Evolutionary conservation across 1,140 invertebrate species (phyloP).

Genomic region (Euwallacea similis): DNA sequence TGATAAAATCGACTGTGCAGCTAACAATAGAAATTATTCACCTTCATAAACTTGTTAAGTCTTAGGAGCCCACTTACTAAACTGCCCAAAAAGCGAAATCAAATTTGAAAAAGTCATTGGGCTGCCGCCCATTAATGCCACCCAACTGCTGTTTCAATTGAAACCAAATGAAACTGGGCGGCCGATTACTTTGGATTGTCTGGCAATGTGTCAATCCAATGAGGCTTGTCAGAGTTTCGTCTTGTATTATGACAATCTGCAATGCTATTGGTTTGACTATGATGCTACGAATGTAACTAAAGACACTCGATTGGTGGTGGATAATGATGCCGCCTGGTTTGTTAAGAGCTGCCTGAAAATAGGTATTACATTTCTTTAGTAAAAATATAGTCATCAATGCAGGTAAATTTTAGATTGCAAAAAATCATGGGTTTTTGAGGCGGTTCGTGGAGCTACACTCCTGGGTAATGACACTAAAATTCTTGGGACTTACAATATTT

Average conservation of each 20-base stretch:
- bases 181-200: slow-evolving; percentile 58
- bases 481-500: slow-evolving; percentile 51
- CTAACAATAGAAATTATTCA: not conserved
- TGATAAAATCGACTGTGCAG: not conserved
- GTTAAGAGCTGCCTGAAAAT: slow-evolving; percentile 54
- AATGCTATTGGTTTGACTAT: slow-evolving; percentile 55
- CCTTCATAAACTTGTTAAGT: no score
- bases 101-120: slow-evolving; percentile 52
- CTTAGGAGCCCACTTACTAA: slow-evolving; percentile 35
- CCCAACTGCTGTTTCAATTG: slow-evolving; percentile 38
- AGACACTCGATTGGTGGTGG: slow-evolving; percentile 52
- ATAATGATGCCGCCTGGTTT: slow-evolving; percentile 57
- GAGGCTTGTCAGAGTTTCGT: slow-evolving; percentile 56
- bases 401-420: slow-evolving; percentile 40
- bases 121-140: slow-evolving; percentile 40
- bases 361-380: slow-evolving; percentile 37
- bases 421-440: slow-evolving; percentile 56
- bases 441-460: slow-evolving; percentile 56
- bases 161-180: slow-evolving; percentile 46
- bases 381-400: slow-evolving; percentile 9
- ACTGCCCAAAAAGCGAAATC: slow-evolving; percentile 42
- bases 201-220: slow-evolving; percentile 53
- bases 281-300: slow-evolving; percentile 45
- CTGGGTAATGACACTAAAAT: slow-evolving; percentile 56
- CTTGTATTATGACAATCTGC: slow-evolving; percentile 52